Percentiles rank a stretch among this genome's conserved stretches.
Evolutionary conservation across 2,797 vertebrate genomes (phyloP).

Genomic region (Gymnopithys bicolor): DNA sequence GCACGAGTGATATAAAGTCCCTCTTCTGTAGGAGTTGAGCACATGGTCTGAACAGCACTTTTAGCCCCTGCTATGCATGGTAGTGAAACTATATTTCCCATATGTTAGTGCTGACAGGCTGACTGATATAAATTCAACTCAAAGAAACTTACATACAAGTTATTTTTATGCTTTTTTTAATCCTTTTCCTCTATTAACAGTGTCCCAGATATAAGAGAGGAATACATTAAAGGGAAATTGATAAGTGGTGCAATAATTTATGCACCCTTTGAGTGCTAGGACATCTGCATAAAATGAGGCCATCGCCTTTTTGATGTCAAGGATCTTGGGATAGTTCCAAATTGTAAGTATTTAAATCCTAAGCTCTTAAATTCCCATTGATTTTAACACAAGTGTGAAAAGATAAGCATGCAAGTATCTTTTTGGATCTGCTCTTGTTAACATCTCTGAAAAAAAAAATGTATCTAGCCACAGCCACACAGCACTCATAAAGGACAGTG

Average conservation of each 20-base stretch:
- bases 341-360: conserved; percentile 61
- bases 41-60: conserved; percentile 70
- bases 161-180: conserved; percentile 69
- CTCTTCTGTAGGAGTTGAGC: conserved; percentile 69
- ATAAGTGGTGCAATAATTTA: conserved; percentile 70
- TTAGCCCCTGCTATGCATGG: conserved; percentile 63
- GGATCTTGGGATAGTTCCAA: conserved; percentile 67
- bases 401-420: conserved; percentile 38
- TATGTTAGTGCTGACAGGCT: conserved; percentile 73
- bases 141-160: conserved; percentile 72
- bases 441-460: not conserved
- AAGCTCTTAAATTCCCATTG: conserved; percentile 55
- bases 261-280: conserved; percentile 64
- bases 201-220: conserved; percentile 59
- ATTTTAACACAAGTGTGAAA: conserved; percentile 36
- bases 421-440: conserved; percentile 34
- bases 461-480: not conserved
- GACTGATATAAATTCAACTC: conserved; percentile 70
- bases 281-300: conserved; percentile 62
- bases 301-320: conserved; percentile 59
- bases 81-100: conserved; percentile 68
- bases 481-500: not conserved
- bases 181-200: conserved; percentile 55
- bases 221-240: conserved; percentile 70
- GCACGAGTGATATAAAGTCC: conserved; percentile 60